phyloP scores from a whole-genome alignment of 1,140 invertebrate species.

The Pseudomyrmex concolor region DNA sequence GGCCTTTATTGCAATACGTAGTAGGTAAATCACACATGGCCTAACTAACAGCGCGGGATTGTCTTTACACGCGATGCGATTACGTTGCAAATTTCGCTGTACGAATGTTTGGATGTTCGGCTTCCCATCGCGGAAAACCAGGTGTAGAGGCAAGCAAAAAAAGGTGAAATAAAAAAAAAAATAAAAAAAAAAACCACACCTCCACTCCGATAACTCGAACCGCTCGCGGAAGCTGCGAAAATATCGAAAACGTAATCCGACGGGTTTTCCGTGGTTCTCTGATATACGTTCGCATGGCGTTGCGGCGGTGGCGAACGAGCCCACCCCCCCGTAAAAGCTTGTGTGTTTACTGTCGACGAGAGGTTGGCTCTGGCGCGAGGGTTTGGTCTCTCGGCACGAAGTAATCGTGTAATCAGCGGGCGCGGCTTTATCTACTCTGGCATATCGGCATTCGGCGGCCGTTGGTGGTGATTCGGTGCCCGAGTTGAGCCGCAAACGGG shows the following conservation, averaged over 20 bases:
- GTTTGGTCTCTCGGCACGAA: slow-evolving; percentile 43
- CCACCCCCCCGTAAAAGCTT: slow-evolving; percentile 12
- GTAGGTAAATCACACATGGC: slow-evolving; percentile 57
- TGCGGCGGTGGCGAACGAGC: slow-evolving; percentile 2
- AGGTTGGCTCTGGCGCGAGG: neutral
- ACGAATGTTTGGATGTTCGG: slow-evolving; percentile 1
- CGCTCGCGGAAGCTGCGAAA: slow-evolving; percentile 33
- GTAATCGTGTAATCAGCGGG: slow-evolving; percentile 59
- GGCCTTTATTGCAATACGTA: slow-evolving; percentile 61
- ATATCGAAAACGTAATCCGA: slow-evolving; percentile 53
- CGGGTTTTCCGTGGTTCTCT: slow-evolving; percentile 4
- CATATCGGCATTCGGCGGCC: slow-evolving; percentile 57
- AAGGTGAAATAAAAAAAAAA: neutral
- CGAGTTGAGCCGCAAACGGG: slow-evolving; percentile 19
- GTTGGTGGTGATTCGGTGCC: slow-evolving; percentile 45
- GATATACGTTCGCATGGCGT: slow-evolving; percentile 17
- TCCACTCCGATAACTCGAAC: slow-evolving; percentile 7
- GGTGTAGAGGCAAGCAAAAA: neutral
- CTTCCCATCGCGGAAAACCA: slow-evolving; percentile 48
- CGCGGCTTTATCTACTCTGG: slow-evolving; percentile 53
- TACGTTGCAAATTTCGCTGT: slow-evolving; percentile 47
- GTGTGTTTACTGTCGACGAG: slow-evolving; percentile 19
- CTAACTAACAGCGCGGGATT: slow-evolving; percentile 55
- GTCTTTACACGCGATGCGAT: slow-evolving; percentile 61
- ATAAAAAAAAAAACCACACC: neutral